Base-by-base conservation (phyloP, 1,140 invertebrate genomes). In the Aphis craccivora region DNA sequence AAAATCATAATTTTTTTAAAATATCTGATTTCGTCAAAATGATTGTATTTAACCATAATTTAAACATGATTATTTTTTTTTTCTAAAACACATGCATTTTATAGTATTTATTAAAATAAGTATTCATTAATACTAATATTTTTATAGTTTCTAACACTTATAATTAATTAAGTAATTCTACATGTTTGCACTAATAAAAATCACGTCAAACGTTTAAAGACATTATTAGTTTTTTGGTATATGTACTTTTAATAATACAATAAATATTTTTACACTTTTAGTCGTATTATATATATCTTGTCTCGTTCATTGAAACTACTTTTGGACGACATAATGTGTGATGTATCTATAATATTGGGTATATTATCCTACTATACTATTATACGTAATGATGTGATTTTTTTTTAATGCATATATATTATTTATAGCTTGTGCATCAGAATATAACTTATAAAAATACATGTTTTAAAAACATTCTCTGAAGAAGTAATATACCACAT, bases 251-350 rank as follows among this genome's bases (percentile, higher is more conserved):
- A n/a, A 76, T 0, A n/a, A 20, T 76, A 76, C 18, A 76, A 76
- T 76, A 18, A 76, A 35, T 0, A 76, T n/a, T n/a, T 76, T n/a
- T 76, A 76, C 60, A 76, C 60, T 76, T 76, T 76, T 76, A 76
- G 60, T 76, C 60, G 60, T 76, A 76, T 76, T 76, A 76, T 76
- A 76, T 76, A 76, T 76, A n/a, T 76, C 11, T 67, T 76, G n/a
- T 76, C 60, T 76, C 14, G 60, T 76, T 76, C 60, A 76, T 35
- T 76, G 60, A 76, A 76, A 76, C 60, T 76, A 18, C 11, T 76
- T 76, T 76, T 76, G 60, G 30, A 76, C 60, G 60, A 76, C 60
- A 76, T 76, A 76, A 76, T 76, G 60, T 76, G 60, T 76, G 60
- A 67, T 67, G 60, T 67, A 30, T 1, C 60, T 76, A 35, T 76